Base-by-base conservation (phyloP, 2,113 vertebrate species). In the Emydura subglobosa region DNA sequence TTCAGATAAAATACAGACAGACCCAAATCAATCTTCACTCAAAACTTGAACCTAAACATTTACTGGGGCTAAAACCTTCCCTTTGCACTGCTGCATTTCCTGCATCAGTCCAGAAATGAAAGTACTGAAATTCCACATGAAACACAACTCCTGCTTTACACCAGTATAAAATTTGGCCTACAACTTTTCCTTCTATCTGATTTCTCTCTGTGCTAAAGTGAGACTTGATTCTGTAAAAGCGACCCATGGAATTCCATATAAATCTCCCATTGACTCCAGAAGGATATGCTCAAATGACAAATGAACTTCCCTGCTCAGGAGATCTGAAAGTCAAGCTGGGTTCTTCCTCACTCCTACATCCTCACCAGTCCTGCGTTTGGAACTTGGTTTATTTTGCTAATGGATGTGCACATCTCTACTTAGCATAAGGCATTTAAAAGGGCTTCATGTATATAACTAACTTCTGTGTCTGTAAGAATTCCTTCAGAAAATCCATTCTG, bases 311-410 rank as follows among this genome's bases (percentile, higher is more conserved):
- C 22, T 74, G 51, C 16, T 8, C 19, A 1, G 2, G 31, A 89
- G 74, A 11, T 1, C 0, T 2, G 4, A 54, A 24, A 78, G 49
- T 19, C 11, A 7, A 2, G 27, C 61, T 85, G 19, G 85, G 79
- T 7, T 21, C 51, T 78, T 47, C 27, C 44, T 50, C 8, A 57
- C 34, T 14, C 22, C 25, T 7, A 11, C 29, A 12, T n/a, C 78
- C 5, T 42, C 5, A 54, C 0, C 1, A 65, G 53, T 14, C 51
- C 22, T 61, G 31, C 8, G 1, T 47, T 25, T 34, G 47, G 39
- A 61, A 21, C 27, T 81, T 9, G n/a, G 17, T 24, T 29, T 42
- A 11, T 6, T 34, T 49, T 34, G 44, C 21, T 50, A 5, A 50
- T 19, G 34, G 22, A 34, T 72, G 7, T 51, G 24, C 1, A 17